Evolutionary conservation across 2,113 vertebrate genomes (phyloP).

Genomic region (Elachura formosa): DNA sequence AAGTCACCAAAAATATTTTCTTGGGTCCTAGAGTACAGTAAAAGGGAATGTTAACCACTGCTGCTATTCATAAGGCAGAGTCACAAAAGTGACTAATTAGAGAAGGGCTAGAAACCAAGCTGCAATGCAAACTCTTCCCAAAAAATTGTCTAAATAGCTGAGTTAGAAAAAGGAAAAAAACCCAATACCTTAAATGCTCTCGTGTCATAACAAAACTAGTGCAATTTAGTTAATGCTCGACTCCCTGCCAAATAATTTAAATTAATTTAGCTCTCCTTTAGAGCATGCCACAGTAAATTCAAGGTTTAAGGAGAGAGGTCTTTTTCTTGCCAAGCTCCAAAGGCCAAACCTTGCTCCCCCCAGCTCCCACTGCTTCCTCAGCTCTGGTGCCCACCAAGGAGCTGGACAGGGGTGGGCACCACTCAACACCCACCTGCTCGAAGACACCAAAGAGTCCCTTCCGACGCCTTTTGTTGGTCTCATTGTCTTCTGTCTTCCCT

Average conservation of each 20-base stretch:
- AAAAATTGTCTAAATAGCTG: neutral
- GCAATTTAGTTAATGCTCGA: neutral
- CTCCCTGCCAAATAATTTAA: neutral
- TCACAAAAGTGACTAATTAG: neutral
- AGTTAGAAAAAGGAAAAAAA: neutral
- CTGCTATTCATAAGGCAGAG: neutral
- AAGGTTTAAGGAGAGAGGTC: neutral
- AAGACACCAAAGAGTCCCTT: slow-evolving; percentile 73
- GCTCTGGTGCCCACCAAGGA: neutral
- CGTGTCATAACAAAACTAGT: neutral
- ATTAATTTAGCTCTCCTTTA: neutral
- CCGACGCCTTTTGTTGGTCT: slow-evolving; percentile 87
- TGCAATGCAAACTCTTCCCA: neutral
- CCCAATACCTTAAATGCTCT: neutral
- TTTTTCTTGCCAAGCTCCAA: neutral
- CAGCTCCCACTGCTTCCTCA: neutral
- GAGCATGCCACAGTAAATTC: neutral
- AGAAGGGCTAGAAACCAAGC: neutral
- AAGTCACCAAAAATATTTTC: neutral
- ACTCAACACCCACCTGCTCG: slow-evolving; percentile 81
- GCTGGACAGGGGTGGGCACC: neutral
- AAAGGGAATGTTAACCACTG: neutral
- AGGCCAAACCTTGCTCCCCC: no score
- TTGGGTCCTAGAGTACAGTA: neutral
- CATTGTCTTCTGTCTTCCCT: slow-evolving; percentile 78